Conservation (phyloP, 2,797 vertebrate genomes). For the Danio jaintianensis region DNA sequence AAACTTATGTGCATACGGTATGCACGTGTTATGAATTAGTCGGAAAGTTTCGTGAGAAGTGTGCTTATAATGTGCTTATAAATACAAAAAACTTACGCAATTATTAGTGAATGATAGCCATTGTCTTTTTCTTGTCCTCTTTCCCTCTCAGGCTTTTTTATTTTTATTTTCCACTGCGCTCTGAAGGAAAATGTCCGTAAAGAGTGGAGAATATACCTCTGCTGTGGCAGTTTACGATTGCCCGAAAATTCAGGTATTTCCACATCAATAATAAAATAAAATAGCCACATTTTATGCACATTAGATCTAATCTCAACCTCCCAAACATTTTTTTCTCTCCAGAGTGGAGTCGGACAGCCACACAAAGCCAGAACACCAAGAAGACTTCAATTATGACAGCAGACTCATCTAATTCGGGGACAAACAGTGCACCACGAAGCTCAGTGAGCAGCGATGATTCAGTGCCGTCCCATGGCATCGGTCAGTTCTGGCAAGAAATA, state of each 20-base stretch:
- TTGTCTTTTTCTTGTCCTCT: neutral
- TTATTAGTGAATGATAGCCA: no score
- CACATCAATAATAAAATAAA: neutral
- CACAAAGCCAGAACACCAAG: slow-evolving; percentile 82
- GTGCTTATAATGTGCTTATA: no score
- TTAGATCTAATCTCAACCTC: neutral
- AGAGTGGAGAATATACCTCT: slow-evolving; percentile 91
- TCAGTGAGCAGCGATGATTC: slow-evolving; percentile 81
- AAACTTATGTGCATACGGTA: no score
- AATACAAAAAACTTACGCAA: no score
- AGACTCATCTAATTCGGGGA: slow-evolving; percentile 76
- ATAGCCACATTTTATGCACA: neutral
- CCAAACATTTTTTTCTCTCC: slow-evolving; percentile 16
- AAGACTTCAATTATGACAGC: slow-evolving; percentile 77
- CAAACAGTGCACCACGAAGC: slow-evolving; percentile 79
- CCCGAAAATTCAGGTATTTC: slow-evolving; percentile 89
- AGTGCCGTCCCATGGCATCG: slow-evolving; percentile 75
- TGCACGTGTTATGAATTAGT: no score
- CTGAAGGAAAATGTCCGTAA: slow-evolving; percentile 91
- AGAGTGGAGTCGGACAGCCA: slow-evolving; percentile 95
- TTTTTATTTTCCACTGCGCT: slow-evolving; percentile 94
- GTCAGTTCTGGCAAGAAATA: slow-evolving; percentile 58
- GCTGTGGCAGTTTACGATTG: slow-evolving; percentile 89
- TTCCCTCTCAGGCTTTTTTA: slow-evolving; percentile 85
- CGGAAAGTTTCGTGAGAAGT: no score